Evolutionary conservation across 2,113 vertebrate genomes (phyloP), one percentile per base, ranked within the genome.

Genomic region (Forbesichthys agassizii): DNA sequence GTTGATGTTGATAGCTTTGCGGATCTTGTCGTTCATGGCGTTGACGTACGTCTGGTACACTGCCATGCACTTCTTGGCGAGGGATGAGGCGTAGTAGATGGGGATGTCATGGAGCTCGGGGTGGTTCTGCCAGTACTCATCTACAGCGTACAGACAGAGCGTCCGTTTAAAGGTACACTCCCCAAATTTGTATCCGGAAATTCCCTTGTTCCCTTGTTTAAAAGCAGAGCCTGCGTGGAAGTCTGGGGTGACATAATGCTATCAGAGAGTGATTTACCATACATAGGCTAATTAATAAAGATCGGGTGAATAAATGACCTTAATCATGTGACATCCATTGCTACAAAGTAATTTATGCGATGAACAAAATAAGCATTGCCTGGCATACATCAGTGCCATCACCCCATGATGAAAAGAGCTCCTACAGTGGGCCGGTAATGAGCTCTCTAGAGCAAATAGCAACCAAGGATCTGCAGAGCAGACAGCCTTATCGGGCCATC

Each of bases 111-210:
- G 98, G 27, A 99, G 96, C 61, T 99, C 97, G 0, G 98, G 98
- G 75, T 99, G 98, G 87, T 99, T 99, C 91, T 98, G 96, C 98
- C 98, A 99, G 86, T 99, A 99, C 77, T 99, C 98, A 59, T 99
- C 98, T 99, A 11, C 18, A 14, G 13, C 9, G 49, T 42, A 42
- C 36, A 42, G 36, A 42, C 36, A 42, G 36, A 1, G 7, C 5
- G 5, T 5, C 7, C 36, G 36, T 27, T 27, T 27, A 27, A 27
- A 27, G 27, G 27, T 27, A 27, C 27, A 3, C 27, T 27, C 27
- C 27, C 27, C 27, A 2, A 27, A 27, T 27, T 27, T 27, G 27
- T 27, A 2, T 27, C 27, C 2, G 27, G 27, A 27, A 27, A 20
- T 20, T 20, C 20, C 20, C 20, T 20, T 20, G 20, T 20, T 16